Base-by-base conservation (phyloP, 1,140 invertebrate genomes). In the Chlorops oryzae region DNA sequence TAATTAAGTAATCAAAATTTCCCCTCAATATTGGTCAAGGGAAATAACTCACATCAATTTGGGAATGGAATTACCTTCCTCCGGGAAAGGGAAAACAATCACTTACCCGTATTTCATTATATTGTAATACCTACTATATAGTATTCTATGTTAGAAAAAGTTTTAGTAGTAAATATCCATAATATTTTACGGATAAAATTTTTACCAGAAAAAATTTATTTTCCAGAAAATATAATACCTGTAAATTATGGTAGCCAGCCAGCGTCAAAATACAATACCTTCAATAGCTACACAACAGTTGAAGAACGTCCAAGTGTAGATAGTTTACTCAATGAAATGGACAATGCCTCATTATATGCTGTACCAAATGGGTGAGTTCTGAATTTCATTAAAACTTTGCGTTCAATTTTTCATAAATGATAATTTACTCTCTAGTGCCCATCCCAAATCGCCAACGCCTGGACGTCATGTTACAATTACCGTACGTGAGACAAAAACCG, bases 281-380 rank as follows among this genome's bases (percentile, higher is more conserved):
- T 34, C 15, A 67, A 67, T 47, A 67, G 60, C 51, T 68, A 68
- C 47, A 58, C 63, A 25, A 56, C 65, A 18, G 65, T 65, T 41
- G 65, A 69, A 40, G 65, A 69, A 41, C 78, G 88, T 45, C 88
- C 87, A 13, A 85, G 89, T 1, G 88, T 95, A 38, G 91, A 95
- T 70, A 88, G 86, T 55, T 77, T 95, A 18, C 74, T 95, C 13
- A 90, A 93, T 54, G 90, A 95, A 71, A 77, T 95, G 51, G 87
- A 82, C 74, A 72, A 67, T 56, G 69, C 69, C 18, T 63, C 65
- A 35, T 59, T 70, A 18, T 82, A 86, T 48, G 83, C 84, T 46
- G 74, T 85, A 50, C 81, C 82, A 17, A 86, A 87, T 73, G 85
- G 86, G 87, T 89, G 70, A 81, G 80, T 47, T 35, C 25, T 21